Percentiles rank a stretch among this genome's conserved stretches.
Evolutionary conservation across 2,797 vertebrate species (phyloP).

Genomic region (Oreochromis grahami): DNA sequence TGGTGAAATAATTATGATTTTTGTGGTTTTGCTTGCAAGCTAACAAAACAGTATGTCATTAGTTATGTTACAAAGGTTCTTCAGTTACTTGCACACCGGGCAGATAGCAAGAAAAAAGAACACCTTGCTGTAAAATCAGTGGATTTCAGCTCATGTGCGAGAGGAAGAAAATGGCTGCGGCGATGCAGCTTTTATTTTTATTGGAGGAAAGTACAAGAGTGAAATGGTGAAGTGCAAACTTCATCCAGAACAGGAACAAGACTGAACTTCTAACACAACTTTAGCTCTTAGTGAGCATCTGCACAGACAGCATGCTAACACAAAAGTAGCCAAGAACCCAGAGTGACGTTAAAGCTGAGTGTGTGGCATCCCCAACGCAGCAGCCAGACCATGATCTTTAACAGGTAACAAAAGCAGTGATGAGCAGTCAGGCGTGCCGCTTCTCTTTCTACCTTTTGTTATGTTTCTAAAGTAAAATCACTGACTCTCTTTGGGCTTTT

Average conservation of each 20-base stretch:
- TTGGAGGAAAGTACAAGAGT: not conserved
- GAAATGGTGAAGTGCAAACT: not conserved
- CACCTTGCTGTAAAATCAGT: not conserved
- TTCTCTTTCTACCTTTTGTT: not conserved
- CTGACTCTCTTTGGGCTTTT: not conserved
- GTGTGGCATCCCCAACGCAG: not conserved
- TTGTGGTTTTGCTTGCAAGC: not conserved
- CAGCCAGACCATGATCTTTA: not conserved
- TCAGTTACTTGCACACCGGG: not conserved
- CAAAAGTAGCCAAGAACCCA: not conserved
- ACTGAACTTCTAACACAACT: not conserved
- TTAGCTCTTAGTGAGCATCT: not conserved
- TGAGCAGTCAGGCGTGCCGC: accelerated
- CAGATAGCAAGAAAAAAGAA: not conserved
- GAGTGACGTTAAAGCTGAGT: not conserved
- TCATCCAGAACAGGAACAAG: not conserved
- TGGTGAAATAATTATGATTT: not conserved
- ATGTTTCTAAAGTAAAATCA: not conserved
- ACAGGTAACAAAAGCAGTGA: not conserved
- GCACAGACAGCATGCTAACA: not conserved
- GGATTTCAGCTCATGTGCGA: not conserved
- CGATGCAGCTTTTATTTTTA: not conserved
- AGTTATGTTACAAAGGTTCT: accelerated
- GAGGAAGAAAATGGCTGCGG: not conserved
- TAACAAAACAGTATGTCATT: not conserved